Base-by-base conservation (phyloP, 2,113 vertebrate species). In the Bambusicola thoracicus region DNA sequence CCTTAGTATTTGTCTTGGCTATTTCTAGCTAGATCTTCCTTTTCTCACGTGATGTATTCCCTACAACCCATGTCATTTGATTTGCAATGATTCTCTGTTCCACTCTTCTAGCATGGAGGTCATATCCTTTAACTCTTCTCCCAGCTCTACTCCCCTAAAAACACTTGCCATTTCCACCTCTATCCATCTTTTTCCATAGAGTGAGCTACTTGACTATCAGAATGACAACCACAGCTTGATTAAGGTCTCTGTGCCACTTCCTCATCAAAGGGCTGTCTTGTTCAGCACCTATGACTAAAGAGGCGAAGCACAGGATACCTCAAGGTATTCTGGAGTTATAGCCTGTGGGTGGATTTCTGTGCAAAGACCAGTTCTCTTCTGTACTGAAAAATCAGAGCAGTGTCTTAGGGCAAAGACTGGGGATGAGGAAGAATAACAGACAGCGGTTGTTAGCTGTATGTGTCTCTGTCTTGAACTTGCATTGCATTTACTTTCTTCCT, bases 401-500 rank as follows among this genome's bases (percentile, higher is more conserved):
- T 81, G 68, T 91, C 91, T 94, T 81, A 83, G 69, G 87, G 80
- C 72, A 91, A 80, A 93, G 68, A 32, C 85, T 81, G 68, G 43
- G 72, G 85, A 19, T 83, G 80, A 85, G 73, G 89, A 78, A 68
- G 87, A 80, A 48, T 90, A 91, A 80, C 72, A 93, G 82, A 81
- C 82, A 91, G 94, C 46, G 67, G 72, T 85, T 92, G 78, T 89
- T 93, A 85, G 81, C 78, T 59, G 55, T 85, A 11, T 70, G 46
- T 89, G 84, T 94, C 89, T 92, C 34, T 91, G 89, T 85, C 89
- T 93, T 87, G 94, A 92, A 92, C 79, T 92, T 81, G 85, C 73
- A 36, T 21, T 91, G 49, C 76, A 25, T 96, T 96, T 93, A 79
- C 73, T 96, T 96, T 95, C 56, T 96, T 96, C 89, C 76, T 83